Conservation (phyloP, 2,797 vertebrate genomes). For the Argya squamiceps region DNA sequence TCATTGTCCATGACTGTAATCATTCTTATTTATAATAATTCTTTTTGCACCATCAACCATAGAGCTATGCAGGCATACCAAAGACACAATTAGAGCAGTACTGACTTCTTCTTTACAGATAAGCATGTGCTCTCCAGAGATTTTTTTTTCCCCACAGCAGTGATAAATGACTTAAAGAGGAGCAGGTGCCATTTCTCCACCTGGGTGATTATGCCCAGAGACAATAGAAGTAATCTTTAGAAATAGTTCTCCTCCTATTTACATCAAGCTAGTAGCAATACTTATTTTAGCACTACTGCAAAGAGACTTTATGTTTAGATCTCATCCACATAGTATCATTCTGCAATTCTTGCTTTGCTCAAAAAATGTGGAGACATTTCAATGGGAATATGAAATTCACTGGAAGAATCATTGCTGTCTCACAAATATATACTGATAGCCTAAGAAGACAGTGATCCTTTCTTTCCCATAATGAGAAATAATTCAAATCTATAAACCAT, state of each 20-base stretch:
- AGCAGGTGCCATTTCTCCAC: not conserved
- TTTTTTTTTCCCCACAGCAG: not conserved
- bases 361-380: conserved; percentile 9
- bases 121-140: not conserved
- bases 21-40: not conserved
- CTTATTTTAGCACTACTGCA: conserved; percentile 25
- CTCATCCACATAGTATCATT: not conserved
- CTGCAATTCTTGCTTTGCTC: conserved; percentile 4
- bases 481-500: not conserved
- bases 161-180: not conserved
- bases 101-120: not conserved
- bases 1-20: not conserved
- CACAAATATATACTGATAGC: conserved; percentile 16
- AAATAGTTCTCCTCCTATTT: not conserved
- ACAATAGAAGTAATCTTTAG: not conserved
- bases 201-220: not conserved
- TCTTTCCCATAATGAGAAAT: not conserved
- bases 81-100: not conserved
- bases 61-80: not conserved
- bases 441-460: not conserved
- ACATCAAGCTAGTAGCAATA: not conserved
- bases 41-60: not conserved
- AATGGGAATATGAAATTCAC: not conserved
- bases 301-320: not conserved
- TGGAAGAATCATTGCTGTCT: conserved; percentile 6